Conservation (phyloP, 2,888 invertebrate genomes). For the Chloroclysta siterata region DNA sequence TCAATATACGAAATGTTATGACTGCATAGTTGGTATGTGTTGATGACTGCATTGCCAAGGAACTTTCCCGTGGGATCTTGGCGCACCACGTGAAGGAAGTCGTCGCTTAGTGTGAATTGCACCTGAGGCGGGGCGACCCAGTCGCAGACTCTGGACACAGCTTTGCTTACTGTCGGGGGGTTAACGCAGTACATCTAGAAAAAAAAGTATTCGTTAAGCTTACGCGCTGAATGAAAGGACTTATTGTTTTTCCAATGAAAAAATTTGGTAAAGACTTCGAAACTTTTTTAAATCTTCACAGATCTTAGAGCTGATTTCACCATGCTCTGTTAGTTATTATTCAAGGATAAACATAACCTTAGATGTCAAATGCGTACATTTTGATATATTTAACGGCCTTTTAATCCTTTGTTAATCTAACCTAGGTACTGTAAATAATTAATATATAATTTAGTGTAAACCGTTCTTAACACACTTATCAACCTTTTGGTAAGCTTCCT, state of each 20-base stretch:
- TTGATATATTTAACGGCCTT: too few species aligned
- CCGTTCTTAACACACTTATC: neutral
- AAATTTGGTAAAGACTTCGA: too few species aligned
- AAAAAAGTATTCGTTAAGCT: neutral
- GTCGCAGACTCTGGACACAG: constrained; percentile 68
- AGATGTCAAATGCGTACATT: too few species aligned
- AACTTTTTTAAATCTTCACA: too few species aligned
- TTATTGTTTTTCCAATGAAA: too few species aligned
- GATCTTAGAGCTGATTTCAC: too few species aligned
- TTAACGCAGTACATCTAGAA: constrained; percentile 70
- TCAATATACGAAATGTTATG: constrained; percentile 52
- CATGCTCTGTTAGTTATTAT: too few species aligned
- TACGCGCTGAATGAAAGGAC: too few species aligned
- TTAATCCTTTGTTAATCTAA: too few species aligned
- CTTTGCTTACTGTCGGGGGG: constrained; percentile 66
- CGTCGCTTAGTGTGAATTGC: constrained; percentile 69
- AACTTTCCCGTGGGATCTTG: constrained; percentile 65
- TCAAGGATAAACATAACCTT: too few species aligned
- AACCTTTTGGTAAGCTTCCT: constrained; percentile 71
- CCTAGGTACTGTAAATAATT: too few species aligned
- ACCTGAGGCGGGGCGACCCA: constrained; percentile 74
- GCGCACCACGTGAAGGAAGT: constrained; percentile 70
- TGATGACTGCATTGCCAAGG: constrained; percentile 69
- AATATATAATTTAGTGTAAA: too few species aligned
- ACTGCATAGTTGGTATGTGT: constrained; percentile 67